A percentile compares a stretch with the other conserved stretches of the same genome.
Evolutionary conservation across 2,888 invertebrate genomes (phyloP).

Genomic region (Rhagium mordax): DNA sequence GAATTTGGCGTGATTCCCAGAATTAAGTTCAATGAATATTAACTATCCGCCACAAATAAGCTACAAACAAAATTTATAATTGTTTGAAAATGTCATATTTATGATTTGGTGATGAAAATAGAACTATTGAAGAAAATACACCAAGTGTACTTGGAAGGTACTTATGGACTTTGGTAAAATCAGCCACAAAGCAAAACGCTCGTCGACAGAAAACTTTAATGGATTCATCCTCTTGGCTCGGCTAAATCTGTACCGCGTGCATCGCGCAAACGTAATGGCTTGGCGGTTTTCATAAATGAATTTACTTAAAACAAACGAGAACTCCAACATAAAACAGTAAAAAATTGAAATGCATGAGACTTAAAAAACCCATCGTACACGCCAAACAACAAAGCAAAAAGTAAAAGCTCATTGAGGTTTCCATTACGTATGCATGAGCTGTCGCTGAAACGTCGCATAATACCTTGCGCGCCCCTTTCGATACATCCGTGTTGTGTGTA

Average conservation of each 20-base stretch:
- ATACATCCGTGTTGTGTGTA: slow-evolving; percentile 17
- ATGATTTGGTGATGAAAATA: too few species aligned
- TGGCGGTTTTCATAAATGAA: not conserved
- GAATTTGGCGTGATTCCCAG: too few species aligned
- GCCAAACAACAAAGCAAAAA: slow-evolving; percentile 24
- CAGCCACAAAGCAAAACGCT: not conserved
- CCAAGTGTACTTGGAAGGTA: too few species aligned
- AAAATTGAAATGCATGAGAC: slow-evolving; percentile 17
- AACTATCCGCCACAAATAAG: too few species aligned
- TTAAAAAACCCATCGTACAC: slow-evolving; percentile 16
- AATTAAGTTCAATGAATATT: too few species aligned
- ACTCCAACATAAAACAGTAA: slow-evolving; percentile 21
- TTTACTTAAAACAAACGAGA: not conserved
- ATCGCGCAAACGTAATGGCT: not conserved
- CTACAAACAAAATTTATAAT: too few species aligned
- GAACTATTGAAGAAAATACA: too few species aligned
- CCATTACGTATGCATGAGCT: slow-evolving; percentile 36
- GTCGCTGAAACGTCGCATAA: slow-evolving; percentile 19
- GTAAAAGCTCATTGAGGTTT: slow-evolving; percentile 31
- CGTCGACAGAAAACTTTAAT: not conserved
- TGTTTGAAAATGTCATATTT: too few species aligned
- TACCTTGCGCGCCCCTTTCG: slow-evolving; percentile 20
- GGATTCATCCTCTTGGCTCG: not conserved
- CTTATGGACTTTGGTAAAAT: too few species aligned
- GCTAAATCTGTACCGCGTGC: not conserved